Evolutionary conservation across 1,140 invertebrate genomes (phyloP).

Genomic region (Macrobrachium nipponense): DNA sequence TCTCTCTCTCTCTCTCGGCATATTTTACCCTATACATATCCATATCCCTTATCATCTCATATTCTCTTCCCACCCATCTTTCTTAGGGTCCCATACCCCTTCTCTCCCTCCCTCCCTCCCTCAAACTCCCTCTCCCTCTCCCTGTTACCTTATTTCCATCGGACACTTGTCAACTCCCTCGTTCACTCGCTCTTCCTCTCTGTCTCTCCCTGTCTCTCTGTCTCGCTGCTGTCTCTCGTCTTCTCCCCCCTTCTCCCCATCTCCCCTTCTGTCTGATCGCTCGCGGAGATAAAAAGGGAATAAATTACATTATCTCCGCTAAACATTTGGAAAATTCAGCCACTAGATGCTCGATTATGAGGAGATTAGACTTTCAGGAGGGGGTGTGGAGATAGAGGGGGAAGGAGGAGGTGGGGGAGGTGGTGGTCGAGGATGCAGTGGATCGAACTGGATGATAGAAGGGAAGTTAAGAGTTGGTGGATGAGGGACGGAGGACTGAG

Average conservation of each 20-base stretch:
- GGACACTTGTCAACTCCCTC: background rate
- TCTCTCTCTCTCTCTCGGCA: background rate
- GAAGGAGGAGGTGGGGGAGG: background rate
- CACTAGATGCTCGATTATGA: constrained; percentile 47
- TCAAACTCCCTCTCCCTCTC: too few relatives aligned
- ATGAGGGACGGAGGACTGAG: background rate
- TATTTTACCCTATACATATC: background rate
- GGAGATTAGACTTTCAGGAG: constrained; percentile 33
- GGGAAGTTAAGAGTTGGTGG: background rate
- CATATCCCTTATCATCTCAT: background rate
- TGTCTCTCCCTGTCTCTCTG: background rate
- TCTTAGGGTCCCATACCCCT: background rate
- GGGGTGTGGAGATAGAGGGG: background rate
- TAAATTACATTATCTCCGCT: constrained; percentile 54
- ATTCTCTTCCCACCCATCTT: background rate
- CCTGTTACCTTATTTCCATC: background rate
- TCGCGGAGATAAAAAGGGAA: constrained; percentile 27
- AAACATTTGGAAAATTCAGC: constrained; percentile 54
- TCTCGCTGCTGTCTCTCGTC: background rate
- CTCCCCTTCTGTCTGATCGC: constrained; percentile 8
- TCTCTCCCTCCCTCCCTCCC: background rate
- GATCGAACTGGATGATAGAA: background rate
- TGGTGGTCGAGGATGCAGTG: background rate
- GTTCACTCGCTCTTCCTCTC: background rate
- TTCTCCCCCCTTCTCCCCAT: background rate